These are phyloP conservation scores for Kuschelorhynchus macadamiae DNA, from an alignment of 2,888 invertebrate genomes.

Conservation along the genomic window DNA sequence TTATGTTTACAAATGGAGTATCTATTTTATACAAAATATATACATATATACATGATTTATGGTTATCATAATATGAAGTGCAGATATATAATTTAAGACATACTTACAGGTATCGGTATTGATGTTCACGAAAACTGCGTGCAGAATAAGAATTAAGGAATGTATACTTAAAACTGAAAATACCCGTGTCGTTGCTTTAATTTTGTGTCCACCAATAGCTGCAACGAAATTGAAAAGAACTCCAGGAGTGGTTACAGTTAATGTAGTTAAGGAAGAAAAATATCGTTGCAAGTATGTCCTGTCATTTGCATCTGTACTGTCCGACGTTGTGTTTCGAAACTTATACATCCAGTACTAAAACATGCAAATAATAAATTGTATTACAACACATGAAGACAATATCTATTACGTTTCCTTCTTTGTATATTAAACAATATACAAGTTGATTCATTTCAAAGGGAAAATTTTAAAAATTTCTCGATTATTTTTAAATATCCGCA, in stretches of 20 bases:
- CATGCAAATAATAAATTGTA: background rate
- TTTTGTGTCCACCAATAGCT: slow-evolving; percentile 44
- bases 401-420: too few species aligned
- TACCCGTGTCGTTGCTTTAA: slow-evolving; percentile 38
- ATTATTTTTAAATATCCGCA: too few species aligned
- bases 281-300: slow-evolving; percentile 50
- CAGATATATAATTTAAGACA: too few species aligned
- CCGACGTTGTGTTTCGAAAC: slow-evolving; percentile 46
- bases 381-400: background rate
- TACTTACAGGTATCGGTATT: slow-evolving; percentile 48
- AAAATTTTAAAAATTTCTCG: too few species aligned
- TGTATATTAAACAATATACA: too few species aligned
- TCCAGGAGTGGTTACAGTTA: slow-evolving; percentile 29
- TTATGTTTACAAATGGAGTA: too few species aligned
- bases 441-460: too few species aligned
- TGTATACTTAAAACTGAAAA: slow-evolving; percentile 20
- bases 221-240: slow-evolving; percentile 47
- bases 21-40: too few species aligned
- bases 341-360: slow-evolving; percentile 56
- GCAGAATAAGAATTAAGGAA: slow-evolving; percentile 16
- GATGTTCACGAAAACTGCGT: slow-evolving; percentile 37
- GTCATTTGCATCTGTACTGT: slow-evolving; percentile 47
- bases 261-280: slow-evolving; percentile 48
- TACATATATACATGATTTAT: too few species aligned
- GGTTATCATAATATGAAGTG: too few species aligned